Conservation (phyloP, 1,140 invertebrate species). For the Maconellicoccus hirsutus region DNA sequence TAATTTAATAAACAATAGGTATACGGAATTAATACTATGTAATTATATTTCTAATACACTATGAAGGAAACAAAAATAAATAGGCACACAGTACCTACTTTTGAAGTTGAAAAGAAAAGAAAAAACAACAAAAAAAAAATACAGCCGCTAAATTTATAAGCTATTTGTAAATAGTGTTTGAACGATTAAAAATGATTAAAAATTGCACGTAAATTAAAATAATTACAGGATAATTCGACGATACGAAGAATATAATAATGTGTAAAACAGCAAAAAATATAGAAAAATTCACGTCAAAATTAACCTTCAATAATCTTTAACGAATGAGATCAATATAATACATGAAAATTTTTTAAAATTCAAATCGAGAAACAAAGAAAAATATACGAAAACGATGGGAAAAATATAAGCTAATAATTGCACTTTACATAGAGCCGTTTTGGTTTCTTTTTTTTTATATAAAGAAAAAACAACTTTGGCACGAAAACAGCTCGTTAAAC, state of each 20-base stretch:
- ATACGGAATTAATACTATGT: too few species aligned
- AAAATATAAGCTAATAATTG: background rate
- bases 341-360: background rate
- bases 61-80: too few species aligned
- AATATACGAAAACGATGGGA: background rate
- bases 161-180: background rate
- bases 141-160: background rate
- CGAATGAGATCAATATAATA: conserved; percentile 4
- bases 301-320: background rate
- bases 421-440: background rate
- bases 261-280: background rate
- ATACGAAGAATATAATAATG: background rate
- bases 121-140: background rate
- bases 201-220: background rate
- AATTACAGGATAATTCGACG: background rate
- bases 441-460: background rate
- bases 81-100: too few species aligned
- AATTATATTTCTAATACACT: too few species aligned
- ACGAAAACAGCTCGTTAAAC: background rate
- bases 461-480: background rate
- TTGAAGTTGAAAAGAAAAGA: background rate
- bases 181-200: background rate
- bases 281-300: background rate
- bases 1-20: too few species aligned
- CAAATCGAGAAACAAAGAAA: too few species aligned